These are phyloP conservation scores for Thaumetopoea pityocampa DNA, from an alignment of 1,140 invertebrate genomes.

Conservation along the genomic window DNA sequence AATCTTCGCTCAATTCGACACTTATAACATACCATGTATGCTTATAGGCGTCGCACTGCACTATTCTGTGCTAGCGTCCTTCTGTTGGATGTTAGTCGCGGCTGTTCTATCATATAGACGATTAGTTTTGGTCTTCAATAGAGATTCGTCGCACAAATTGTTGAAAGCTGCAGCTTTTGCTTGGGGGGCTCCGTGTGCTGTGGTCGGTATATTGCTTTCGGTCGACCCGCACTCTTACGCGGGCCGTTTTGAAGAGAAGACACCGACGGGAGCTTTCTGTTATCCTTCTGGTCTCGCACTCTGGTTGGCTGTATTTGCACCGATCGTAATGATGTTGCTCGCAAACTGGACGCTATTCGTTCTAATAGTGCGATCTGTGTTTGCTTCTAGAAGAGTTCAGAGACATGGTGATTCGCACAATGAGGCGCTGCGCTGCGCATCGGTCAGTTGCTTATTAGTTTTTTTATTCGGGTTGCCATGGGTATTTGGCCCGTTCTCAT, in stretches of 20 bases:
- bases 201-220: slow-evolving; percentile 61
- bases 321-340: slow-evolving; percentile 60
- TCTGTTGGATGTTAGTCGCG: slow-evolving; percentile 75
- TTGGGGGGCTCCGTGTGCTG: slow-evolving; percentile 57
- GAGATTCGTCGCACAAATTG: slow-evolving; percentile 67
- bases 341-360: slow-evolving; percentile 71
- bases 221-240: slow-evolving; percentile 53
- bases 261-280: slow-evolving; percentile 54
- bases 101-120: slow-evolving; percentile 68
- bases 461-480: slow-evolving; percentile 74
- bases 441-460: slow-evolving; percentile 69
- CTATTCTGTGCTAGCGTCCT: slow-evolving; percentile 67
- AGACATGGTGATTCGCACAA: slow-evolving; percentile 67
- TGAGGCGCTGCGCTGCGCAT: slow-evolving; percentile 61
- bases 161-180: slow-evolving; percentile 65
- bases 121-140: slow-evolving; percentile 64
- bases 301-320: slow-evolving; percentile 68
- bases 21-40: slow-evolving; percentile 51
- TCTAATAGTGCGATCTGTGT: slow-evolving; percentile 71
- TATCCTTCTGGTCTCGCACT: slow-evolving; percentile 64
- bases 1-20: slow-evolving; percentile 45
- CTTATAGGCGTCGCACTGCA: slow-evolving; percentile 60
- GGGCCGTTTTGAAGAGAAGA: slow-evolving; percentile 47
- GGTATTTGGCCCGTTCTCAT: slow-evolving; percentile 69
- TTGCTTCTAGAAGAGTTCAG: slow-evolving; percentile 62